These are phyloP conservation scores for Synergus laeviventris DNA, from an alignment of 2,888 invertebrate species.

Conservation along the genomic window DNA sequence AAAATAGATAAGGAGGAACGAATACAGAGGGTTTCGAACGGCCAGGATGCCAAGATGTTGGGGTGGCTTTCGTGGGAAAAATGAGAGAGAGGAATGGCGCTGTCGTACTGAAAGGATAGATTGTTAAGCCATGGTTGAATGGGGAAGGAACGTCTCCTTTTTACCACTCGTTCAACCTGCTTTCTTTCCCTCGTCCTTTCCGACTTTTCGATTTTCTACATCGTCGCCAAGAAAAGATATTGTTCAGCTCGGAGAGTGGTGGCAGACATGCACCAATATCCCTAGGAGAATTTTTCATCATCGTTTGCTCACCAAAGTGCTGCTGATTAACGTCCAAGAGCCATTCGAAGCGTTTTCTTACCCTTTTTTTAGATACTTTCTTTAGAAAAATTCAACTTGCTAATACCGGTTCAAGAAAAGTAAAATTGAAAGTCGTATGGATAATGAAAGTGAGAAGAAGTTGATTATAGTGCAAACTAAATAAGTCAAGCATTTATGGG, in stretches of 20 bases:
- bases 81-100: conserved; percentile 48
- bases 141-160: conserved; percentile 62
- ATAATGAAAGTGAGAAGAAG: conserved; percentile 10
- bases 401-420: conserved; percentile 2
- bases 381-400: conserved; percentile 38
- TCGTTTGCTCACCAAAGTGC: conserved; percentile 65
- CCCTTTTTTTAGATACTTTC: not conserved
- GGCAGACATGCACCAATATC: conserved; percentile 36
- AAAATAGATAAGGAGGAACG: conserved; percentile 47
- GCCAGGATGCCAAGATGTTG: conserved; percentile 13
- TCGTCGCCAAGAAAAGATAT: conserved; percentile 70
- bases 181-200: conserved; percentile 62
- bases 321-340: conserved; percentile 64
- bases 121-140: conserved; percentile 70
- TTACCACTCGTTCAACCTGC: conserved; percentile 60
- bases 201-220: conserved; percentile 67
- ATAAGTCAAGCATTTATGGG: too few species aligned
- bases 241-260: conserved; percentile 56
- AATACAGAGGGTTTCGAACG: conserved; percentile 43
- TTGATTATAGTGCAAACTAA: too few species aligned
- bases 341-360: conserved; percentile 38
- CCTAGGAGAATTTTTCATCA: conserved; percentile 65
- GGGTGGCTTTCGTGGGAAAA: conserved; percentile 1
- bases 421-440: not conserved
- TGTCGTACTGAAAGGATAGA: conserved; percentile 68